A percentile compares a stretch with the other conserved stretches of the same genome.
phyloP scores from a whole-genome alignment of 2,797 vertebrate species.

The Chaenodraco wilsoni region DNA sequence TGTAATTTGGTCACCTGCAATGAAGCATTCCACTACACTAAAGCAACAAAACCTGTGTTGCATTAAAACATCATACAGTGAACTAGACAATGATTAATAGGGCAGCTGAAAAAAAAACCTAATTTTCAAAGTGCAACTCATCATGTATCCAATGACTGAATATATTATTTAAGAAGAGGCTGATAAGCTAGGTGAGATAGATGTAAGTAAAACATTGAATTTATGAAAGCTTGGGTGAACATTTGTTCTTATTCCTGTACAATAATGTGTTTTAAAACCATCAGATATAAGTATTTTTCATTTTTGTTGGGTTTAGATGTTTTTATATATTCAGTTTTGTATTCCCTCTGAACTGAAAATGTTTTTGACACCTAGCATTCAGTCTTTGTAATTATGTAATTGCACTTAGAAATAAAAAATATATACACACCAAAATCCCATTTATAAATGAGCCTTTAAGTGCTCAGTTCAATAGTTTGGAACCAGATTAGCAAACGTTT shows the following conservation, averaged over 20 bases:
- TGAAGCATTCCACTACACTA: conserved; percentile 60
- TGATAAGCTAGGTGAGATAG: conserved; percentile 59
- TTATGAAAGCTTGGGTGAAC: conserved; percentile 57
- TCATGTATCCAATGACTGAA: conserved; percentile 57
- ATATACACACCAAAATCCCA: conserved; percentile 82
- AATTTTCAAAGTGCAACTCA: conserved; percentile 62
- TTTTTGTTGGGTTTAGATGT: conserved; percentile 49
- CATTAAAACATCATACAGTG: conserved; percentile 54
- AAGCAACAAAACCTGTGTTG: conserved; percentile 65
- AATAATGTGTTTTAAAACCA: conserved; percentile 67
- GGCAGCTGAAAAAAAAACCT: conserved; percentile 31
- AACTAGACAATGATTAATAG: conserved; percentile 55
- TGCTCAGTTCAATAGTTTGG: conserved; percentile 75
- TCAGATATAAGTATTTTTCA: conserved; percentile 51
- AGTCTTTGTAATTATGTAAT: conserved; percentile 82
- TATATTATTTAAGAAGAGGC: conserved; percentile 55
- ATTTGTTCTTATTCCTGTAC: conserved; percentile 62
- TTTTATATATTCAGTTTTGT: conserved; percentile 67
- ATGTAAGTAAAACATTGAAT: conserved; percentile 40
- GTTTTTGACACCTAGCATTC: conserved; percentile 76
- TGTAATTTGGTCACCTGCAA: conserved; percentile 67
- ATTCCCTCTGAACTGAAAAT: conserved; percentile 66
- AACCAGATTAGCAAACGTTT: conserved; percentile 78
- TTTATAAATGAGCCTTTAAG: conserved; percentile 79
- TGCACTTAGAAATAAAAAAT: conserved; percentile 86